Evolutionary conservation across 2,797 vertebrate species (phyloP), one percentile per base, ranked within the genome.

Genomic region (Arremon brunneinucha): DNA sequence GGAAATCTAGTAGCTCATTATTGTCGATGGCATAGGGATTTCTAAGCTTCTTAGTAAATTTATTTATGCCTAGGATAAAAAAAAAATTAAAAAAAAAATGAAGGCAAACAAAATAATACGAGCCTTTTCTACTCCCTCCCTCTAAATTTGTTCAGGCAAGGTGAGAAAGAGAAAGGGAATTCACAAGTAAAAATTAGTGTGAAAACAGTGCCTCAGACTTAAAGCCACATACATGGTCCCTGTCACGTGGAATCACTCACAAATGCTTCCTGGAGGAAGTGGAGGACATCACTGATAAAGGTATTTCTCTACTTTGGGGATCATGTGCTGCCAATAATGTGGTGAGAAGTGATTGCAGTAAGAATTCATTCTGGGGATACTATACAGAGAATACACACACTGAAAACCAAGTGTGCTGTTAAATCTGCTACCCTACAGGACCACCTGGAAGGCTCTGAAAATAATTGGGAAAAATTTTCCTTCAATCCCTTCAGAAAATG

Each of bases 31-130:
- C 95, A 53, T 99, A 98, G 68, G 99, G 99, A 97, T 98, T 99
- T 97, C 99, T 98, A 93, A 99, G 98, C 98, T 98, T 99, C 98
- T 99, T 99, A 93, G 99, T 99, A 98, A 99, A 99, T 98, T 99
- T 99, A 98, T 99, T 99, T 98, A 99, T 98, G 96, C 99, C 99
- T 99, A 97, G 90, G 95, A 90, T 76, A 82, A 12, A 65, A 79
- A 34, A 34, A 60, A 83, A 11, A n/a, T n/a, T n/a, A 44, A 9
- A 2, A 13, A 23, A 46, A 69, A 81, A 80, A 56, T 12, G 19
- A 60, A 96, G 56, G 93, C 97, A 90, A 87, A 87, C 55, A 94
- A 96, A 88, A 90, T 71, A 81, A 91, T 13, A 14, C 10, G 27
- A 63, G 27, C 20, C 13, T 28, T 72, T 83, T 79, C 60, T 43